Base-by-base conservation (phyloP, 1,140 invertebrate genomes). In the Paracyclopina nana region DNA sequence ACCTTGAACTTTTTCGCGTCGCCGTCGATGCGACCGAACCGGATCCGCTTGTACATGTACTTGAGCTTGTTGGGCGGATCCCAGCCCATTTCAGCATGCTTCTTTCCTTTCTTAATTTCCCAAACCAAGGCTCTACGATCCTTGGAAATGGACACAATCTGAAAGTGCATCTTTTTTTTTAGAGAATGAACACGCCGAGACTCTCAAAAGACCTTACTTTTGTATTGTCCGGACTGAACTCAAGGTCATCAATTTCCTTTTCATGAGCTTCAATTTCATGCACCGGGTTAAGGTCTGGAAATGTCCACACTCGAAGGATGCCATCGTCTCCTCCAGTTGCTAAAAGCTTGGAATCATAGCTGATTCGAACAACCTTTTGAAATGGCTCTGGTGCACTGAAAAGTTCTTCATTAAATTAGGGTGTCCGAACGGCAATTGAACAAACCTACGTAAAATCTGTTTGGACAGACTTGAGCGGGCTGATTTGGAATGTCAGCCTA, bases 271-370 rank as follows among this genome's bases (percentile, higher is more conserved):
- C 64, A n/a, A 91, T 65, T 54, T 80, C 75, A 57, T 71, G 68
- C n/a, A 74, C 55, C 58, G 76, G 70, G 34, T 73, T 68, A 60
- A 88, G 68, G 56, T 77, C 73, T 8, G 86, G 85, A 65, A 85
- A 88, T 56, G 76, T 74, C 90, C 90, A 96, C 2, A 92, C 59
- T 54, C 86, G 70, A 18, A 96, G 63, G 57, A 75, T 69, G 8
- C 86, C 83, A 69, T 95, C 88, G 2, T 79, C 76, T 26, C 88
- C 87, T 53, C 83, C 91, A 5, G 88, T 94, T 0, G 76, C 80
- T 73, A 94, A 77, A 0, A 83, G 57, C 58, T 75, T 77, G 8
- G 78, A 75, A 62, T 62, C 75, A 27, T 71, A 69, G 58, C 76
- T 79, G 56, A 91, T 77, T 50, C 78, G 70, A 20, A 90, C 81